A percentile compares a stretch with the other conserved stretches of the same genome.
phyloP scores from a whole-genome alignment of 2,888 invertebrate genomes.

The Troides helena region DNA sequence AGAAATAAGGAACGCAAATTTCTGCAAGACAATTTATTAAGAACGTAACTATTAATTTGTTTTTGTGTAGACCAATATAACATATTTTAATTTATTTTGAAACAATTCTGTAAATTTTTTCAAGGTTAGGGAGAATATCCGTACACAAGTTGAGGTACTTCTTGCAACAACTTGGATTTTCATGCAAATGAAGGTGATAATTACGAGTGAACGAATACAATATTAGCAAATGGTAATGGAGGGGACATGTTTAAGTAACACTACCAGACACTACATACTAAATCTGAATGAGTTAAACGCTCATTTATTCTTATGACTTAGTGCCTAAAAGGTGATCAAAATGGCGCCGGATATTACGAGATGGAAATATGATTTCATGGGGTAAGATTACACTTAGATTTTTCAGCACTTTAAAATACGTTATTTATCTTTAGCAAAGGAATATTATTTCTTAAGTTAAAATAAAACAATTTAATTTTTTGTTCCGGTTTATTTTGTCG shows the following conservation, averaged over 20 bases:
- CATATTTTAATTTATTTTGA: neutral
- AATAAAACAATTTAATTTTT: too few species aligned
- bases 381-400: conserved; percentile 45
- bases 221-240: conserved; percentile 46
- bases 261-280: conserved; percentile 7
- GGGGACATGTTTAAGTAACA: conserved; percentile 35
- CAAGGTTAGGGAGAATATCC: neutral
- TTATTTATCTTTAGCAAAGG: neutral
- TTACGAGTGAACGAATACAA: conserved; percentile 49
- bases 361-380: conserved; percentile 50
- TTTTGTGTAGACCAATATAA: neutral
- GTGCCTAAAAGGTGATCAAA: conserved; percentile 33
- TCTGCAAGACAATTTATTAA: neutral
- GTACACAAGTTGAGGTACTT: conserved; percentile 8
- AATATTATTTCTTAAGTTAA: too few species aligned
- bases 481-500: too few species aligned
- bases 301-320: conserved; percentile 23
- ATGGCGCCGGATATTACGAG: conserved; percentile 43
- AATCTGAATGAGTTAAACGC: conserved; percentile 27
- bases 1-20: neutral
- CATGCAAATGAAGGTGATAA: conserved; percentile 52
- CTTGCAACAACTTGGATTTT: conserved; percentile 38
- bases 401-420: neutral
- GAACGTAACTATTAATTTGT: neutral
- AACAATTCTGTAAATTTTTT: neutral